Conservation (phyloP, 2,888 invertebrate genomes). For the Lasius platythorax region DNA sequence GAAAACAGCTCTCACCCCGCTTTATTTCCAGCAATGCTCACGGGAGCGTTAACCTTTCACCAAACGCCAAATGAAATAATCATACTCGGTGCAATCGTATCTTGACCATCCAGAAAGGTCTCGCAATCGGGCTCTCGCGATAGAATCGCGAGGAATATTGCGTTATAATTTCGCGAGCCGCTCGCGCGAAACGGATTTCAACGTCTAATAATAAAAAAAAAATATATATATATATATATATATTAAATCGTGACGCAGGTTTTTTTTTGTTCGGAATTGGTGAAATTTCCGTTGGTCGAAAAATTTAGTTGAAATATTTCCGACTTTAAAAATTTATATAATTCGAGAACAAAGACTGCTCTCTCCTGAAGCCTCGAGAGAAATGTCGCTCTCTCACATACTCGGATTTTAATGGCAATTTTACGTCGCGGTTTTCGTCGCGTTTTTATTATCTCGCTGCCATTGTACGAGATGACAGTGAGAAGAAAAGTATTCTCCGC, state of each 20-base stretch:
- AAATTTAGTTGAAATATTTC: not conserved
- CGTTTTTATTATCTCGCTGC: conserved; percentile 38
- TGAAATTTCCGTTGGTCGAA: not conserved
- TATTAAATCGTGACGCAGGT: not conserved
- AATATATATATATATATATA: not conserved
- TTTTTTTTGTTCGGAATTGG: not conserved
- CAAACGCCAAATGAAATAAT: conserved; percentile 27
- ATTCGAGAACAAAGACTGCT: not conserved
- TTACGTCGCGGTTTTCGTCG: not conserved
- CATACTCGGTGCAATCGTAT: not conserved
- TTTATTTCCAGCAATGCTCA: conserved; percentile 35
- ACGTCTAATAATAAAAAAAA: not conserved
- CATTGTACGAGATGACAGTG: conserved; percentile 6
- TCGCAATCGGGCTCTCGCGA: not conserved
- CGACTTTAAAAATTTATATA: not conserved
- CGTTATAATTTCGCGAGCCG: not conserved
- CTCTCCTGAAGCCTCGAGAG: not conserved
- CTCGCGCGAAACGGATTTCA: not conserved
- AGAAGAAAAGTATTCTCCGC: conserved; percentile 27
- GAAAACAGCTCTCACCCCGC: not conserved
- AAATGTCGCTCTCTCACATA: not conserved
- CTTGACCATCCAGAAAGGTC: not conserved
- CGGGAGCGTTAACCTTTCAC: conserved; percentile 38
- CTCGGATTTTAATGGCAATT: conserved; percentile 20
- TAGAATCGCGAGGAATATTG: not conserved